A percentile compares a stretch with the other conserved stretches of the same genome.
Evolutionary conservation across 1,140 invertebrate species (phyloP).

Genomic region (Drosophila murphyi): DNA sequence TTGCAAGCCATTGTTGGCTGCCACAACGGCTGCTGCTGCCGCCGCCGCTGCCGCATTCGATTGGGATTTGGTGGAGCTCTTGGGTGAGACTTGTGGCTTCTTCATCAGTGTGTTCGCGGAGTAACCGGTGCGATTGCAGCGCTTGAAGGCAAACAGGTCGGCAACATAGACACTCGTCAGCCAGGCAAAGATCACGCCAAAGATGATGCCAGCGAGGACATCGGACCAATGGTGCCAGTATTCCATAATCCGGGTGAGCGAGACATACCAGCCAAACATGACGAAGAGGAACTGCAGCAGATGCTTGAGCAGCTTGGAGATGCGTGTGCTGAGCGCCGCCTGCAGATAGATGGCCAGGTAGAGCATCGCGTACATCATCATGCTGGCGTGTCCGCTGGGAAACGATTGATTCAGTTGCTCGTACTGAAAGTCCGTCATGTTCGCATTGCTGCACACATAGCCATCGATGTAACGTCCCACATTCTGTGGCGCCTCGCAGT

Average conservation of each 20-base stretch:
- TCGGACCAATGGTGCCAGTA: slow-evolving; percentile 97
- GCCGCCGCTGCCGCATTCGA: slow-evolving; percentile 15
- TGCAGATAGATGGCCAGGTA: slow-evolving; percentile 94
- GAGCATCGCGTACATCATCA: slow-evolving; percentile 91
- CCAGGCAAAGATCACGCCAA: slow-evolving; percentile 86
- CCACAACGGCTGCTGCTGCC: slow-evolving; percentile 8
- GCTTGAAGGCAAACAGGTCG: slow-evolving; percentile 66
- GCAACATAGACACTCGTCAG: slow-evolving; percentile 84
- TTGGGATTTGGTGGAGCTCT: slow-evolving; percentile 61
- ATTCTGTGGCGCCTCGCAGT: slow-evolving; percentile 86
- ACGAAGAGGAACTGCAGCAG: slow-evolving; percentile 90
- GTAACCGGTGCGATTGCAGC: slow-evolving; percentile 53
- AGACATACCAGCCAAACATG: slow-evolving; percentile 91
- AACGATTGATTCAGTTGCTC: slow-evolving; percentile 92
- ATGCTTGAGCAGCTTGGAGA: slow-evolving; percentile 91
- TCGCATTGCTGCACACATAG: slow-evolving; percentile 87
- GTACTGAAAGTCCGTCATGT: slow-evolving; percentile 85
- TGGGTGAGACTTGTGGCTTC: slow-evolving; percentile 65
- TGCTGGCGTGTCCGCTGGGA: slow-evolving; percentile 92
- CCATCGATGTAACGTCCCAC: slow-evolving; percentile 87
- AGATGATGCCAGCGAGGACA: slow-evolving; percentile 86
- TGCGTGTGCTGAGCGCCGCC: slow-evolving; percentile 89
- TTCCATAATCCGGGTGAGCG: slow-evolving; percentile 94
- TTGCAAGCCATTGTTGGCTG: slow-evolving; percentile 11
- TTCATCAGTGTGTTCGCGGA: slow-evolving; percentile 60